Evolutionary conservation across 2,888 invertebrate genomes (phyloP), one percentile per base, ranked within the genome.

Genomic region (Spialia ferax): DNA sequence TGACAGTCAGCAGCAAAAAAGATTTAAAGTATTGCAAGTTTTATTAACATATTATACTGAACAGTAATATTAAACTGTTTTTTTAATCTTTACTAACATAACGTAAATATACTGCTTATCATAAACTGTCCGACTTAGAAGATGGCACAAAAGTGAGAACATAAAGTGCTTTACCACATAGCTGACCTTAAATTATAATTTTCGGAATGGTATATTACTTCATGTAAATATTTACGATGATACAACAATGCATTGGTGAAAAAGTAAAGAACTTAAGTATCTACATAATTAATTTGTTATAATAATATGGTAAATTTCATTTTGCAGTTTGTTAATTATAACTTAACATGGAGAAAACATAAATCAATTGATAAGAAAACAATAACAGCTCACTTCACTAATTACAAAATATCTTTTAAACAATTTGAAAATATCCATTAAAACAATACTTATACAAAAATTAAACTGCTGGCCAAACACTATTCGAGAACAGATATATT

Each of bases 351-450:
- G 63, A 69, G 57, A 70, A 71, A 71, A 65, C 66, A 65, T 57
- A 61, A 68, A 68, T 63, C 70, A 74, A 73, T 65, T 70, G 66
- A 70, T 71, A 71, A 71, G 62, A 78, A 87, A 87, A 87, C 84
- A 88, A 87, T 82, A 89, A 90, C 88, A 86, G 83, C 83, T 84
- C 80, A 84, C 81, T 82, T 84, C 80, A 84, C 81, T 82, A 85
- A 80, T 64, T 61, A 68, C 63, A 83, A 86, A 84, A 84, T 82
- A 84, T 82, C 72, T 72, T 54, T 82, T 81, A 82, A 87, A 88
- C 86, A 85, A 84, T 85, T n/a, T 84, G 80, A 88, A 88, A 85
- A 85, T 82, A 81, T 79, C 75, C 82, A 82, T 83, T 84, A 84
- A 87, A 88, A 86, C 86, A 89, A 88, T 87, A 88, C 84, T 86